Percentiles rank a stretch among this genome's conserved stretches.
Conservation (phyloP, 2,797 vertebrate species). For the Tamandua tetradactyla region DNA sequence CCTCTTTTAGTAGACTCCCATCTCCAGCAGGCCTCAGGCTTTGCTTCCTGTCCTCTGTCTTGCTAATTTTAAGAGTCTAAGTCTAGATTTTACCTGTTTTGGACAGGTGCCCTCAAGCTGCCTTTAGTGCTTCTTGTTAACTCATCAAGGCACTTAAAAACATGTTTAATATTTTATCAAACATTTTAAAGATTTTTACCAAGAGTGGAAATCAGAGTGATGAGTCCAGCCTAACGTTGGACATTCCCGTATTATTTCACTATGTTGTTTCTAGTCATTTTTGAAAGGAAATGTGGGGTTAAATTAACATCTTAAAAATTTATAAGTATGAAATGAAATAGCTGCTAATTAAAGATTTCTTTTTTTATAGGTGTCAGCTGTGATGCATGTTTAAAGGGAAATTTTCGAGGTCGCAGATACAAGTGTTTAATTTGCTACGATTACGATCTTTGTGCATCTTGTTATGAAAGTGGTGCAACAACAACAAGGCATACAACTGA, state of each 20-base stretch:
- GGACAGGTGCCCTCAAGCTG: neutral
- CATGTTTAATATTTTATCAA: neutral
- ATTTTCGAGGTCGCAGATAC: slow-evolving; percentile 97
- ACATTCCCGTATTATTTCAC: neutral
- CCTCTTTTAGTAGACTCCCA: neutral
- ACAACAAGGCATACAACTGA: too few relatives aligned
- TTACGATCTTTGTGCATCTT: slow-evolving; percentile 98
- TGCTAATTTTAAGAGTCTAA: too few relatives aligned
- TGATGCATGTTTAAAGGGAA: slow-evolving; percentile 99
- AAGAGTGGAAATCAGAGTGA: neutral
- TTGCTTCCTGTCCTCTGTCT: neutral
- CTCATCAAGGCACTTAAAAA: neutral
- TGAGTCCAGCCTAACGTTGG: neutral
- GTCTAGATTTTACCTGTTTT: neutral
- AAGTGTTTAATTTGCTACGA: slow-evolving; percentile 99
- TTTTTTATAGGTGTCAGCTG: slow-evolving; percentile 97
- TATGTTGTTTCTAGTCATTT: slow-evolving; percentile 15
- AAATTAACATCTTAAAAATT: slow-evolving; percentile 5
- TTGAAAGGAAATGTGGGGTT: neutral
- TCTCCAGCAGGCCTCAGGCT: neutral
- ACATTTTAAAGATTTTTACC: neutral
- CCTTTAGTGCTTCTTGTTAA: neutral
- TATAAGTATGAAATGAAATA: slow-evolving; percentile 25
- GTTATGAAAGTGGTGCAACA: slow-evolving; percentile 99
- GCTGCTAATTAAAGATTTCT: slow-evolving; percentile 64